Base-by-base conservation (phyloP, 2,888 invertebrate genomes). In the Silvanus unidentatus region DNA sequence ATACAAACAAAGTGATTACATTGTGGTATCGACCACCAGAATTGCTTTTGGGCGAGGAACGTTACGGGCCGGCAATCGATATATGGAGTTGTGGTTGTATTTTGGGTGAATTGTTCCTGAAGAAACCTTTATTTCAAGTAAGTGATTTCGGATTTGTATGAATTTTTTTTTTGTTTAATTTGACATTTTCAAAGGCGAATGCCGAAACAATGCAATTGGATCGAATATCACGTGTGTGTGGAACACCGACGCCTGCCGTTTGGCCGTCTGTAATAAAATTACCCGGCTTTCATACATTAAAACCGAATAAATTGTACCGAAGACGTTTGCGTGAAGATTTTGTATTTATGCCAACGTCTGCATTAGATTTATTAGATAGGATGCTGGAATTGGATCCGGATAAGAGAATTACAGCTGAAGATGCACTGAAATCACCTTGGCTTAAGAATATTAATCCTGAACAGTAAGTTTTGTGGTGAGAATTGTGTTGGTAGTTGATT, bases 41-140 rank as follows among this genome's bases (percentile, higher is more conserved):
- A 70, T 76, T 99, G 49, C 75, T 99, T 50, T 77, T 99, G 27
- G 99, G 98, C 2, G 97, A 98, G 75, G 98, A 99, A 74, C 80
- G 86, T 48, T 99, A 99, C 70, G 97, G 97, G 0, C 94, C 98
- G 0, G 88, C 96, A 0, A 94, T 99, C 49, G 99, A 99, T 73
- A 93, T 99, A 5, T 99, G 99, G 99, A 97, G 96, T 66, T 96
- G 96, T 74, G 99, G 99, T 62, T 99, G 99, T 70, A 99, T 99
- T 60, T 78, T 99, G 39, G 99, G 97, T 8, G 99, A 99, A 75
- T 77, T 99, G 48, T 99, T 99, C 74, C 80, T 86, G 38, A 95
- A 95, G 66, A 90, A 91, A 62, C 97, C 99, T 1, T 78, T 99
- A 37, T 99, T 99, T 72, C 94, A 91, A 79, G 94, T 90, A 60